Evolutionary conservation across 2,888 invertebrate genomes (phyloP).

Genomic region (Ischnus inquisitorius): DNA sequence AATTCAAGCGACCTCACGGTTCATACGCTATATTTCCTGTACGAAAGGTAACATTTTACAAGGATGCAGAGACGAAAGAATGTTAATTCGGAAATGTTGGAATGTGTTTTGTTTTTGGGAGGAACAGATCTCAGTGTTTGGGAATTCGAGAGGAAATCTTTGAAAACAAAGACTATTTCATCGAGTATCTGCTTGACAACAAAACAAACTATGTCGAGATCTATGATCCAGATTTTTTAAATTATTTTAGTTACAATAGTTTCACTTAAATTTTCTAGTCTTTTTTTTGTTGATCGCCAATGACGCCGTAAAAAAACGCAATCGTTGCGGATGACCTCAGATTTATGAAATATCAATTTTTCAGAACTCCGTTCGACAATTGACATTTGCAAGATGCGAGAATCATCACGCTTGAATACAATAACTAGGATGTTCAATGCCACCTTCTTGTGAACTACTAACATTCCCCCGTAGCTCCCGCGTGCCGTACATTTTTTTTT

Average conservation of each 20-base stretch:
- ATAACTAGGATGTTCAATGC: slow-evolving; percentile 3
- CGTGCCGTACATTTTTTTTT: background rate
- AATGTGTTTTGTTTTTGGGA: background rate
- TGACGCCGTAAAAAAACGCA: background rate
- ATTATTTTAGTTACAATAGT: too few relatives aligned
- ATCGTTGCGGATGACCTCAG: background rate
- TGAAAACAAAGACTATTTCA: too few relatives aligned
- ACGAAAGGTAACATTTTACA: background rate
- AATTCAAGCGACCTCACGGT: background rate
- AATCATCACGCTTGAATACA: background rate
- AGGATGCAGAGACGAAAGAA: background rate
- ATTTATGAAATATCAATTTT: background rate
- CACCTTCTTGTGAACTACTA: background rate
- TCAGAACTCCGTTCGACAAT: background rate
- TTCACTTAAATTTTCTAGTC: background rate
- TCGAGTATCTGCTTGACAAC: too few relatives aligned
- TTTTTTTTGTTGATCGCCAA: background rate
- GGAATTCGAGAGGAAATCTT: too few relatives aligned
- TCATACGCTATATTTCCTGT: background rate
- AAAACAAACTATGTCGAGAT: too few relatives aligned
- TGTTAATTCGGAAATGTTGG: background rate
- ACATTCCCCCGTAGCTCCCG: background rate
- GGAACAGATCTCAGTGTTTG: too few relatives aligned
- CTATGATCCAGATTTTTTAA: too few relatives aligned
- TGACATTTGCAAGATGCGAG: slow-evolving; percentile 1